Percentiles rank a stretch among this genome's conserved stretches.
Conservation (phyloP, 2,797 vertebrate species). For the Sciurus carolinensis region DNA sequence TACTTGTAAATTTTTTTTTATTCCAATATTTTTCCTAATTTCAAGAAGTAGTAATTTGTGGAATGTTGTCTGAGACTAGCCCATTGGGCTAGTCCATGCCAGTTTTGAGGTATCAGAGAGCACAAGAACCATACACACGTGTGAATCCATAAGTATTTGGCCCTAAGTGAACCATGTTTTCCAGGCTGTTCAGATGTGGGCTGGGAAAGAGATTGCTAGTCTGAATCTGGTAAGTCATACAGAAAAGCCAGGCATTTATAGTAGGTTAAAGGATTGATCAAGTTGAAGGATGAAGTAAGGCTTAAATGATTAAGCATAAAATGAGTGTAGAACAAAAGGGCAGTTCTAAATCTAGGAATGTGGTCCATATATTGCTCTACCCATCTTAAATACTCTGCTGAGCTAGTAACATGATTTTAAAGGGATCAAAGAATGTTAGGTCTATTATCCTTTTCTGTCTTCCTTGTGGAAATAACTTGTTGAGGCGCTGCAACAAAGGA, state of each 20-base stretch:
- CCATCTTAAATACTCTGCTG: not conserved
- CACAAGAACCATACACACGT: not conserved
- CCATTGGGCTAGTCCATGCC: not conserved
- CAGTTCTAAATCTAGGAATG: not conserved
- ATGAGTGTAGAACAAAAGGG: not conserved
- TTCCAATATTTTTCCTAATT: not conserved
- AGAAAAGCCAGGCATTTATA: constrained; percentile 2
- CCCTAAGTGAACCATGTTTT: not conserved
- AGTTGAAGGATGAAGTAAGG: constrained; percentile 2
- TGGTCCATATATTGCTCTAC: not conserved
- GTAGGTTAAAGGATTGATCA: constrained; percentile 19
- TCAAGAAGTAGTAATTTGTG: constrained; percentile 14
- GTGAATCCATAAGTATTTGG: not conserved
- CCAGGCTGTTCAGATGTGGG: not conserved
- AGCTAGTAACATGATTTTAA: not conserved
- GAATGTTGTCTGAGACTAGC: not conserved
- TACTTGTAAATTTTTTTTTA: constrained; percentile 5
- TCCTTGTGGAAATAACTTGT: not conserved
- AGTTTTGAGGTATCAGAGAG: not conserved
- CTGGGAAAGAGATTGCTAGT: not conserved
- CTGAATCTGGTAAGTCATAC: not conserved
- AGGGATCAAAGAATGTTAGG: not conserved
- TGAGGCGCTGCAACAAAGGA: not conserved
- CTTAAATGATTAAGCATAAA: not conserved
- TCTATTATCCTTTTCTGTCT: not conserved